Base-by-base conservation (phyloP, 2,113 vertebrate species). In the Poeciliopsis prolifica region DNA sequence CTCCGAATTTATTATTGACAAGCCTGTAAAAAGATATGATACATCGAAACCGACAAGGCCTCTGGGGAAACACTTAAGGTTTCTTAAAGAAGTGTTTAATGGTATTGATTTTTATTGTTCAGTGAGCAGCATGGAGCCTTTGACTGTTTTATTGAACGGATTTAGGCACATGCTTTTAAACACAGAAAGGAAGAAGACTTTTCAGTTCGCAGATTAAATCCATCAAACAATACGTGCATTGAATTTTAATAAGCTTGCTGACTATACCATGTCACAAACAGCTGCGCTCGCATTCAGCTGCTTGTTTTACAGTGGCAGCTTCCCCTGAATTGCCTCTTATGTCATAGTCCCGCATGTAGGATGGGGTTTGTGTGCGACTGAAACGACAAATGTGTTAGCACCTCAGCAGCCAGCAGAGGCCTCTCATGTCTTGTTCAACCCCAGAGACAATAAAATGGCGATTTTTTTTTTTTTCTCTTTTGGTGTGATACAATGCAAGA, bases 401-500 rank as follows among this genome's bases (percentile, higher is more conserved):
- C 92, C 86, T 78, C 72, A 42, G 79, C 93, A 91, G 76, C 97
- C 98, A 94, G 96, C 93, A 99, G 97, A 96, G 98, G 97, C 96
- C 97, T 98, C 97, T 95, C 96, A 96, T 95, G 97, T 95, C 96
- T 97, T 95, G 93, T 94, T 42, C 80, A 89, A 87, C 70, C 82
- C 61, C 71, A 78, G 51, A 58, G 22, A 58, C 51, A 48, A 48
- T 48, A 17, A 48, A 48, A 48, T 48, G 17, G 15, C 19, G 44
- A 48, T 48, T 48, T 48, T 15, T 44, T 19, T 44, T 44, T 14
- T 35, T 9, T 9, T 7, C 1, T 35, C 10, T 37, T 48, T n/a
- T 58, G 19, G 24, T 58, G 8, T 58, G 51, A 58, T 10, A 7
- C 51, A n/a, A n/a, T n/a, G 7, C 51, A n/a, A n/a, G 19, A 58